A percentile compares a stretch with the other conserved stretches of the same genome.
Conservation (phyloP, 2,888 invertebrate genomes). For the Tetrapedia diversipes region DNA sequence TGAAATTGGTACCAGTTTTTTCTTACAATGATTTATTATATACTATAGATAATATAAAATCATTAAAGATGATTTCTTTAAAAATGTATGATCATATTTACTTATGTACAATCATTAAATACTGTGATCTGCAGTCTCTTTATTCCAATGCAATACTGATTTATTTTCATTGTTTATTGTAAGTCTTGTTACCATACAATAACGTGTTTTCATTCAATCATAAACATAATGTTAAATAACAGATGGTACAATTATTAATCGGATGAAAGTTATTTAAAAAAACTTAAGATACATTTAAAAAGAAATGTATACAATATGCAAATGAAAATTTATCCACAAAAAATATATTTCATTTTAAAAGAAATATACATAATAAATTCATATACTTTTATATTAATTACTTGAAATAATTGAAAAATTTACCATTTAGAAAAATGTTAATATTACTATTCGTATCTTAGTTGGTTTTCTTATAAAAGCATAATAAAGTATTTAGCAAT, state of each 20-base stretch:
- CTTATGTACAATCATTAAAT: conserved; percentile 80
- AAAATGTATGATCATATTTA: conserved; percentile 78
- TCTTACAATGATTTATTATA: conserved; percentile 47
- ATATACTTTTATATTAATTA: conserved; percentile 12
- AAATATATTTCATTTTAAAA: conserved; percentile 9
- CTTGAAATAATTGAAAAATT: conserved; percentile 24
- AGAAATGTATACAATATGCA: conserved; percentile 1
- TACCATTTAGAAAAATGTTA: conserved; percentile 32
- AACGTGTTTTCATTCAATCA: conserved; percentile 6
- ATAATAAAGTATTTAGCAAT: conserved; percentile 44
- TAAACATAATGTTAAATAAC: background rate
- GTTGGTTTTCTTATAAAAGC: conserved; percentile 32
- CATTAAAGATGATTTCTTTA: conserved; percentile 71
- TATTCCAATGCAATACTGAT: conserved; percentile 77
- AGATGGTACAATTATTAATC: conserved; percentile 1
- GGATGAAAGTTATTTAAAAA: background rate
- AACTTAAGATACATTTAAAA: conserved; percentile 4
- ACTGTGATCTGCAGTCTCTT: conserved; percentile 78
- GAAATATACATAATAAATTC: conserved; percentile 5
- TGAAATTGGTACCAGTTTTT: conserved; percentile 62
- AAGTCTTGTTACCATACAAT: conserved; percentile 21
- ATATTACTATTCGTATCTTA: conserved; percentile 25
- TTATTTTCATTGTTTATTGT: conserved; percentile 46
- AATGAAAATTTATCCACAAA: background rate
- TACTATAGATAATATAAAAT: conserved; percentile 58